phyloP scores from a whole-genome alignment of 1,140 invertebrate genomes.

The Propsilocerus akamusi region DNA sequence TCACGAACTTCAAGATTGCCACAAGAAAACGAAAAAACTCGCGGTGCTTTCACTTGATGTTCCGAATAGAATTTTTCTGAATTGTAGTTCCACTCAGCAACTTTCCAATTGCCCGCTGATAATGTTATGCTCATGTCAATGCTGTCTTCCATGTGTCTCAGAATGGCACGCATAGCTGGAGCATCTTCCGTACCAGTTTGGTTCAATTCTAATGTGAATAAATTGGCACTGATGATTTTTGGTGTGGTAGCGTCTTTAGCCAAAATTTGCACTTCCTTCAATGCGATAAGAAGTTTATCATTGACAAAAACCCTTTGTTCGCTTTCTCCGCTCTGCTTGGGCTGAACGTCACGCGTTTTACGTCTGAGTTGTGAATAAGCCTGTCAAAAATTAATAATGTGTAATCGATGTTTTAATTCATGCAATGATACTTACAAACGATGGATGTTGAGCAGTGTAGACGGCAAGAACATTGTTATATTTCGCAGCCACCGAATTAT shows the following conservation, averaged over 20 bases:
- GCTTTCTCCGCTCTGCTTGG: slow-evolving; percentile 7
- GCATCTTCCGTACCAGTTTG: slow-evolving; percentile 10
- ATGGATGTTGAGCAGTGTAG: slow-evolving; percentile 17
- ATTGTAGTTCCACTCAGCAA: slow-evolving; percentile 10
- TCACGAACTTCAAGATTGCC: background rate
- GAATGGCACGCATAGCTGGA: background rate
- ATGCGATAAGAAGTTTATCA: slow-evolving; percentile 1
- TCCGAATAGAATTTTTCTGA: slow-evolving; percentile 20
- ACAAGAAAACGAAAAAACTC: slow-evolving; percentile 8
- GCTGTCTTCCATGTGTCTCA: background rate
- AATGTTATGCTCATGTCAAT: too few relatives aligned
- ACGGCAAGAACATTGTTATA: slow-evolving; percentile 15
- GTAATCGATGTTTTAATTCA: too few relatives aligned
- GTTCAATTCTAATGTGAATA: too few relatives aligned
- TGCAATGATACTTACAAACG: slow-evolving; percentile 22
- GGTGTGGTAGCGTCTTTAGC: too few relatives aligned
- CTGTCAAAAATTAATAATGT: too few relatives aligned
- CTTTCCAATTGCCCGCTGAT: background rate
- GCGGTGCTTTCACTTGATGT: slow-evolving; percentile 11
- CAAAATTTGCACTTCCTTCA: too few relatives aligned
- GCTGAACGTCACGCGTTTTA: too few relatives aligned
- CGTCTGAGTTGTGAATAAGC: too few relatives aligned
- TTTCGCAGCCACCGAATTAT: slow-evolving; percentile 11
- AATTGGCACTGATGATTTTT: too few relatives aligned
- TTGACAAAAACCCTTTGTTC: background rate